Conservation (phyloP, 37 sponge, comb jelly and placozoan genomes). For the Hexactinellida sp. region DNA sequence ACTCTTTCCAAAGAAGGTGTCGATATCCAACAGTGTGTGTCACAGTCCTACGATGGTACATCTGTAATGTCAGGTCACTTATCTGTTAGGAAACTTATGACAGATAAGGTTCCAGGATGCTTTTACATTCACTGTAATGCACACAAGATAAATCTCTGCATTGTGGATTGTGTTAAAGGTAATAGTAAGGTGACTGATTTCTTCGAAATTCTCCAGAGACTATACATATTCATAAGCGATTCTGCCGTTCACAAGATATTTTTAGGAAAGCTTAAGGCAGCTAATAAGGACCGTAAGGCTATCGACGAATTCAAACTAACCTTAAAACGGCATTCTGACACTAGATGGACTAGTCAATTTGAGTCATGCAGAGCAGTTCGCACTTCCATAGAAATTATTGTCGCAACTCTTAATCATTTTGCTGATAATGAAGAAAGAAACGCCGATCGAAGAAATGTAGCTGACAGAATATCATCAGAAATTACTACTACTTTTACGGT, state of each 20-base stretch:
- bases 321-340: no score
- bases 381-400: neutral
- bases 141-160: no score
- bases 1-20: no score
- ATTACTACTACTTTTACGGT: neutral
- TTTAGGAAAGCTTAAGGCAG: neutral
- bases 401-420: neutral
- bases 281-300: neutral
- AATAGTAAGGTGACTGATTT: no score
- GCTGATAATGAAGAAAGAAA: no score
- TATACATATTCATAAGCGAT: neutral
- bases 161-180: no score
- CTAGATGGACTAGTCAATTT: no score
- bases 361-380: neutral
- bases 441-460: no score
- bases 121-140: neutral
- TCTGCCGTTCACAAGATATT: neutral
- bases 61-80: no score
- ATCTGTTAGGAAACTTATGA: neutral
- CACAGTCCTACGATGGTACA: neutral
- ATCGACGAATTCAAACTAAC: neutral
- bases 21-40: neutral
- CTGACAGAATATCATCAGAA: neutral
- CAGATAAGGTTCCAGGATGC: neutral
- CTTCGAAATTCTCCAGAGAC: no score